Evolutionary conservation across 2,797 vertebrate species (phyloP).

Genomic region (Ceyx erithaca): DNA sequence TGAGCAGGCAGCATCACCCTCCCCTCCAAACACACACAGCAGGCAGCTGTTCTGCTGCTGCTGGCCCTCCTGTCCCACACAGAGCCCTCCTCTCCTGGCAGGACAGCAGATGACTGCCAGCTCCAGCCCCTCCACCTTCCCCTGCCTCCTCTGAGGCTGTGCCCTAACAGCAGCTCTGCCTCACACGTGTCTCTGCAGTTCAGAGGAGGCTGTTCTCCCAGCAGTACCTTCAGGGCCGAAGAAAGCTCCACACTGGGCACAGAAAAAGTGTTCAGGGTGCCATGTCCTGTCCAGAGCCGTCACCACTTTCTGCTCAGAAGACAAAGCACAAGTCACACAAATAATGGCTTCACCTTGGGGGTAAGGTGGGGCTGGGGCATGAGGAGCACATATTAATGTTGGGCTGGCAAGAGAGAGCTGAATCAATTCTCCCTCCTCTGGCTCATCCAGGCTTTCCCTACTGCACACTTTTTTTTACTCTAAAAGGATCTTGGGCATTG

Average conservation of each 20-base stretch:
- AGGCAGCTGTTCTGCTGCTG: neutral
- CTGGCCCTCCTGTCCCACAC: neutral
- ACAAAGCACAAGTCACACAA: neutral
- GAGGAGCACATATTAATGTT: neutral
- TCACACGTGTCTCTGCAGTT: neutral
- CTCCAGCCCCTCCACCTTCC: neutral
- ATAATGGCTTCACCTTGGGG: neutral
- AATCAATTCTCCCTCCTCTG: neutral
- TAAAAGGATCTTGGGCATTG: constrained; percentile 12
- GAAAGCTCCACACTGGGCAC: constrained; percentile 97
- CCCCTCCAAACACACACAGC: neutral
- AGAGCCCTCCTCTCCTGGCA: neutral
- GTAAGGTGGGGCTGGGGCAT: neutral
- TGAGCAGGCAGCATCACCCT: neutral
- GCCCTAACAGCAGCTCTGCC: neutral
- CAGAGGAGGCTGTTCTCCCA: neutral
- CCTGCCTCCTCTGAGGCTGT: neutral
- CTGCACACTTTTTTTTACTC: constrained; percentile 7
- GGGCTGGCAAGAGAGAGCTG: neutral
- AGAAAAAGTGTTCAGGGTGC: constrained; percentile 99
- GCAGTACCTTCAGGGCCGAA: constrained; percentile 94
- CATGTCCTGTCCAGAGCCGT: constrained; percentile 97
- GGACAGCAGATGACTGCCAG: neutral
- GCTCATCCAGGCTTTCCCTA: neutral
- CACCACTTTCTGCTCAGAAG: constrained; percentile 92